Percentiles rank a stretch among this genome's conserved stretches.
These are phyloP conservation scores for Eulemur coronatus DNA, from an alignment of 2,797 vertebrate genomes.

Conservation along the genomic window DNA sequence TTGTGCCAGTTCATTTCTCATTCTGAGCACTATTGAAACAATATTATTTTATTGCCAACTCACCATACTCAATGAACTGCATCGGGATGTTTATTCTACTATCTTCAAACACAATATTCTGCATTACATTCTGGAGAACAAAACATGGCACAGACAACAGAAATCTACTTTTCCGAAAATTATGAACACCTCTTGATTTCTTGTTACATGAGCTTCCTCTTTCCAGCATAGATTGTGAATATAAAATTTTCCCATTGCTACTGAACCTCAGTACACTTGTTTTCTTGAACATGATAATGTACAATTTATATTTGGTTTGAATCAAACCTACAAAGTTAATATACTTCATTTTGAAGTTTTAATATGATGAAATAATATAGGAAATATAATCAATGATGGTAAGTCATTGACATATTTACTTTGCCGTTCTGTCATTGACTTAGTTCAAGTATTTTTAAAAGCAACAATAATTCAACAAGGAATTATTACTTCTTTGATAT, in stretches of 20 bases:
- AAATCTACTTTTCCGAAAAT: not conserved
- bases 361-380: not conserved
- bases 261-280: not conserved
- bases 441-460: not conserved
- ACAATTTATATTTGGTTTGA: not conserved
- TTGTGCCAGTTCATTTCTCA: not conserved
- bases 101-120: not conserved
- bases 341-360: not conserved
- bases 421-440: not conserved
- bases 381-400: not conserved
- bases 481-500: not conserved
- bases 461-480: not conserved
- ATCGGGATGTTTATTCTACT: not conserved
- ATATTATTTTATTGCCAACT: slow-evolving; percentile 16
- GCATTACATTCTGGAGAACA: not conserved
- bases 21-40: not conserved
- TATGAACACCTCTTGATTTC: not conserved
- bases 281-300: not conserved
- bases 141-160: not conserved
- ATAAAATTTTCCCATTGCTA: not conserved
- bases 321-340: not conserved
- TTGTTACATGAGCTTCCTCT: not conserved
- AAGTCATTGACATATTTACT: not conserved
- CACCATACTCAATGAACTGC: not conserved
- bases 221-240: not conserved